Evolutionary conservation across 2,888 invertebrate species (phyloP).

Genomic region (Spisula solida): DNA sequence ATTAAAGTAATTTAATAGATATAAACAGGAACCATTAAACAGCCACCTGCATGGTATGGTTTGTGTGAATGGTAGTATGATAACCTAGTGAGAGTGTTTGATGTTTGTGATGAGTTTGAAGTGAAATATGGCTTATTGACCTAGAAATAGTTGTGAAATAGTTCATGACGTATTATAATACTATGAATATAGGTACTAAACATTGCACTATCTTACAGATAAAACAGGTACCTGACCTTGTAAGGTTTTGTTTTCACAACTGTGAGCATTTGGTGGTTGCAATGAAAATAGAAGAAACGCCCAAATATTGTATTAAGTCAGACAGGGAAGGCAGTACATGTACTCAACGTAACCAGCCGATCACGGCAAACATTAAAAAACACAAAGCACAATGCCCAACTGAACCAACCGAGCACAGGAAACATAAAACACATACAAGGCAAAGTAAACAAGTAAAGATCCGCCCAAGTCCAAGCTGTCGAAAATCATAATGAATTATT

Average conservation of each 20-base stretch:
- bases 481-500: too few species aligned
- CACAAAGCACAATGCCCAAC: too few species aligned
- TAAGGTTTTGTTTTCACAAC: background rate
- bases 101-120: background rate
- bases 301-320: too few species aligned
- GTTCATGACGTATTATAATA: background rate
- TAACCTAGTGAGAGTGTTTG: background rate
- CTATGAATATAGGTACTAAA: slow-evolving; percentile 19
- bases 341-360: too few species aligned
- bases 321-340: too few species aligned
- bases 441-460: too few species aligned
- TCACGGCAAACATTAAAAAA: too few species aligned
- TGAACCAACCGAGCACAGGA: too few species aligned
- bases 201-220: background rate
- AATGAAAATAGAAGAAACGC: background rate
- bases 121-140: background rate
- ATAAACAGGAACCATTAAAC: background rate
- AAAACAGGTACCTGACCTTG: background rate
- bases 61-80: background rate
- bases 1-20: slow-evolving; percentile 12
- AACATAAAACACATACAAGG: too few species aligned
- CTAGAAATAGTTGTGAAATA: background rate
- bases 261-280: background rate
- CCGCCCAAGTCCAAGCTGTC: too few species aligned
- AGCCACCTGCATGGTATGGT: background rate